phyloP scores from a whole-genome alignment of 1,140 invertebrate genomes.

The Polyergus mexicanus region DNA sequence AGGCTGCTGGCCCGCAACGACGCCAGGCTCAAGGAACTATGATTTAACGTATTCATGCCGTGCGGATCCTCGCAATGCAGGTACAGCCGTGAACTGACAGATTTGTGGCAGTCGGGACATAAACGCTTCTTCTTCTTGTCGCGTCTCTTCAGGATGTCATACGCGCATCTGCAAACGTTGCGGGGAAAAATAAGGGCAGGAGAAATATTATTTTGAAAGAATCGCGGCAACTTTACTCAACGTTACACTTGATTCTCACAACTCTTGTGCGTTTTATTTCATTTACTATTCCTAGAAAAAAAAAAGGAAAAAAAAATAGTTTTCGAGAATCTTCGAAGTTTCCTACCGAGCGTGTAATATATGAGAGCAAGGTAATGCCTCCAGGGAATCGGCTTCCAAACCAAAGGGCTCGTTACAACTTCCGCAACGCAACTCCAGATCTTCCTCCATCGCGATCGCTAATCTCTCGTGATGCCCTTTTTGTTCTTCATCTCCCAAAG shows the following conservation, averaged over 20 bases:
- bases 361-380: slow-evolving; percentile 93
- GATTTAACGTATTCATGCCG: slow-evolving; percentile 84
- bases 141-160: slow-evolving; percentile 89
- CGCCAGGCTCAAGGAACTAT: slow-evolving; percentile 86
- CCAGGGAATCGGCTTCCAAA: slow-evolving; percentile 90
- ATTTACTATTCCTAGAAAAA: slow-evolving; percentile 18
- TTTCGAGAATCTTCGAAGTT: background rate
- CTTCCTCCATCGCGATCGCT: slow-evolving; percentile 90
- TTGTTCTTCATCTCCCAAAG: slow-evolving; percentile 93
- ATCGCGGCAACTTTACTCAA: background rate
- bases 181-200: slow-evolving; percentile 31
- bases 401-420: slow-evolving; percentile 92
- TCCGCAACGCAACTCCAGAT: slow-evolving; percentile 92
- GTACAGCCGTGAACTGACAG: slow-evolving; percentile 88
- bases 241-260: background rate
- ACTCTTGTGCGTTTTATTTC: slow-evolving; percentile 2
- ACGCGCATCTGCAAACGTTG: slow-evolving; percentile 88
- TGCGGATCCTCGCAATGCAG: slow-evolving; percentile 86
- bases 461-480: slow-evolving; percentile 91
- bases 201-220: slow-evolving; percentile 13
- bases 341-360: slow-evolving; percentile 93
- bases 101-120: slow-evolving; percentile 90
- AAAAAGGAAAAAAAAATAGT: background rate
- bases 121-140: slow-evolving; percentile 89
- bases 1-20: slow-evolving; percentile 85